Evolutionary conservation across 2,113 vertebrate species (phyloP).

Genomic region (Ifrita kowaldi): DNA sequence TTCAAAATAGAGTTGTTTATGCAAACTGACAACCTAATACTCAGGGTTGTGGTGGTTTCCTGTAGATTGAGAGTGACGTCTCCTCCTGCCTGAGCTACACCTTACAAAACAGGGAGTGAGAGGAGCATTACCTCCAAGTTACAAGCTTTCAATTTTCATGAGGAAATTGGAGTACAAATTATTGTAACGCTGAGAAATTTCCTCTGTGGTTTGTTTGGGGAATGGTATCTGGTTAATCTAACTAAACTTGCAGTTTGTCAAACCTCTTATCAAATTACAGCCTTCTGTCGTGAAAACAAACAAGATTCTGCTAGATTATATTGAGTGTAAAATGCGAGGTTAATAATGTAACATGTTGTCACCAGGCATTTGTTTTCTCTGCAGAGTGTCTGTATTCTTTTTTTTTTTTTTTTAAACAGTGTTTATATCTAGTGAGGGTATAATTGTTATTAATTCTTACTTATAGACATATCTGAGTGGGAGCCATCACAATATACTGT

Average conservation of each 20-base stretch:
- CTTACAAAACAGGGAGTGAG: background rate
- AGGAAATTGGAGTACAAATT: conserved; percentile 7
- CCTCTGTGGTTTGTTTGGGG: conserved; percentile 36
- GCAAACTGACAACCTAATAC: conserved; percentile 6
- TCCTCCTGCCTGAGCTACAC: background rate
- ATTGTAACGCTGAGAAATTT: background rate
- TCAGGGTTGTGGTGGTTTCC: background rate
- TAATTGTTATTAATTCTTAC: conserved; percentile 37
- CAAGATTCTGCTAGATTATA: conserved; percentile 38
- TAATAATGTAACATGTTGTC: conserved; percentile 20
- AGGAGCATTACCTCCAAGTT: background rate
- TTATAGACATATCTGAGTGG: conserved; percentile 19
- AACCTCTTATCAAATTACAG: conserved; percentile 23
- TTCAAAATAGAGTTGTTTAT: conserved; percentile 44
- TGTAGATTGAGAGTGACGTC: background rate
- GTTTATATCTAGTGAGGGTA: background rate
- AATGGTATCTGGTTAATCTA: conserved; percentile 24
- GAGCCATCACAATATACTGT: background rate
- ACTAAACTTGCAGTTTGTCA: conserved; percentile 20
- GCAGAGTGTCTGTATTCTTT: background rate
- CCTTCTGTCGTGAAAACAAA: conserved; percentile 6
- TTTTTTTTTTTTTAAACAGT: background rate
- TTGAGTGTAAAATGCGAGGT: conserved; percentile 26
- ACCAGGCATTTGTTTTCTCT: conserved; percentile 47
- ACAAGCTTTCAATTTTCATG: conserved; percentile 28